These are phyloP conservation scores for Choloepus didactylus DNA, from an alignment of 2,797 vertebrate species.

Conservation along the genomic window DNA sequence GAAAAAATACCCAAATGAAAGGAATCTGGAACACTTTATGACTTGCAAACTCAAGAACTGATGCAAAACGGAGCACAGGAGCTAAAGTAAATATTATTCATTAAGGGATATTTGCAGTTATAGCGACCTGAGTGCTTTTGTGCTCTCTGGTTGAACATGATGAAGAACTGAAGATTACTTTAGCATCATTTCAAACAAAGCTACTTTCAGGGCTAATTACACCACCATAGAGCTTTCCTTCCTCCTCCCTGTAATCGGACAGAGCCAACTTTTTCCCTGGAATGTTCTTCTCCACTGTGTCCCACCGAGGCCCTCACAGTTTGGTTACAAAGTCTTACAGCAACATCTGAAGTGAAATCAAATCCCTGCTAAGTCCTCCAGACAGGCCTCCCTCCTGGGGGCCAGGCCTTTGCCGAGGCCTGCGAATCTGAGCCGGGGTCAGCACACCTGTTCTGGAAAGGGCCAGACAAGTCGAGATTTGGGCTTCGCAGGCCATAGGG, in stretches of 20 bases:
- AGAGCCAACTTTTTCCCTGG: neutral
- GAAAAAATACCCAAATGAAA: conserved; percentile 12
- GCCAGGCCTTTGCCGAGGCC: neutral
- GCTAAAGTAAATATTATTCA: conserved; percentile 62
- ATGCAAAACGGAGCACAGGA: conserved; percentile 46
- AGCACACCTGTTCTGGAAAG: neutral
- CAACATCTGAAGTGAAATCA: neutral
- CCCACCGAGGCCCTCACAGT: neutral
- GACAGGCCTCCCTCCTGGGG: no score
- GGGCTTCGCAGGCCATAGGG: fast-evolving
- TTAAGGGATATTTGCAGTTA: conserved; percentile 35
- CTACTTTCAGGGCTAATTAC: conserved; percentile 40
- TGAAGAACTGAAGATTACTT: conserved; percentile 29
- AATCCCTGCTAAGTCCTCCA: neutral
- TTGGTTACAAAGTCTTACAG: neutral
- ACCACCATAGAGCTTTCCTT: neutral
- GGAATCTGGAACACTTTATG: conserved; percentile 1
- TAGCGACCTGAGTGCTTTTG: neutral
- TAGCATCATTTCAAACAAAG: conserved; percentile 42
- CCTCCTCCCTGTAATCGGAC: neutral
- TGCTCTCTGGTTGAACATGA: neutral
- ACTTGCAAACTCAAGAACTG: conserved; percentile 63
- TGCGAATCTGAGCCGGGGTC: neutral
- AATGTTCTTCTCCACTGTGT: neutral
- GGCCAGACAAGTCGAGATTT: neutral